Evolutionary conservation across 2,113 vertebrate genomes (phyloP).

Genomic region (Anser brachyrhynchus): DNA sequence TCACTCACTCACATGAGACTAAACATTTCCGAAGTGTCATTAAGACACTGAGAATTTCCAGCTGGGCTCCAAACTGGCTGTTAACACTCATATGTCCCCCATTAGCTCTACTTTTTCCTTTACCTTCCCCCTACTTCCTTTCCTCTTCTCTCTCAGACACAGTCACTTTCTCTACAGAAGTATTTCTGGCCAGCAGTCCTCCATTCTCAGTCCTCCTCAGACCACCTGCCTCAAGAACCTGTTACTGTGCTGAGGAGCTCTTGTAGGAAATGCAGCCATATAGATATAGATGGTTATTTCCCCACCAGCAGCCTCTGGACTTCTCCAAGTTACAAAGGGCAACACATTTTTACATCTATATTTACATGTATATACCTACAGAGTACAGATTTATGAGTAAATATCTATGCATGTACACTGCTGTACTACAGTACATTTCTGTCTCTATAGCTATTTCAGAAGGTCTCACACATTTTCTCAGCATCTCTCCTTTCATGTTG

Average conservation of each 20-base stretch:
- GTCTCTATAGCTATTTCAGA: neutral
- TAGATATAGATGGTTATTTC: neutral
- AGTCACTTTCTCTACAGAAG: neutral
- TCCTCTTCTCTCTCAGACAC: neutral
- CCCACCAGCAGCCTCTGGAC: neutral
- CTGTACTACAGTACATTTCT: neutral
- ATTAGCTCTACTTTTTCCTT: neutral
- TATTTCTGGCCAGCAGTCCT: neutral
- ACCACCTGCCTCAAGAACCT: neutral
- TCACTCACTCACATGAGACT: conserved; percentile 7
- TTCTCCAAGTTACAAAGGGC: neutral
- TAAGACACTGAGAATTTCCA: neutral
- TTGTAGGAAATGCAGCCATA: neutral
- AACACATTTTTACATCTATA: neutral
- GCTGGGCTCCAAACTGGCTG: neutral
- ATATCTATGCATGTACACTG: neutral
- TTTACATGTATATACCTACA: neutral
- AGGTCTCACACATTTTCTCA: neutral
- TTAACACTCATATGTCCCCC: neutral
- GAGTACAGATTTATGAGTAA: neutral
- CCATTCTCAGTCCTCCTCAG: neutral
- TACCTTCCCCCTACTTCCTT: neutral
- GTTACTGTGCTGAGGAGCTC: neutral
- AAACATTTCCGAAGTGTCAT: conserved; percentile 24
- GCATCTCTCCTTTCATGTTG: neutral